Conservation (phyloP, 2,113 vertebrate species). For the Gobiocypris rarus region DNA sequence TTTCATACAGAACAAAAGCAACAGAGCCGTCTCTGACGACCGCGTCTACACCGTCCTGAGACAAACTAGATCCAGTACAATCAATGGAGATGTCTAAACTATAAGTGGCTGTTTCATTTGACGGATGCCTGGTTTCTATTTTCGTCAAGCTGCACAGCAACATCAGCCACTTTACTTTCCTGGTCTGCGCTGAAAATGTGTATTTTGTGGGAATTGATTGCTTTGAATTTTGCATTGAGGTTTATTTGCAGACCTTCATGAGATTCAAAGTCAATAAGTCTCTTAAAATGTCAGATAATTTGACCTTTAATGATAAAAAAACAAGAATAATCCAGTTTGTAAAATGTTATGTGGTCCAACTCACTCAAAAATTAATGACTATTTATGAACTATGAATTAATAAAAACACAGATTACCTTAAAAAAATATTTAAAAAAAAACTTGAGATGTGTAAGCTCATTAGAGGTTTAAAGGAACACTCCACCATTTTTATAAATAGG, state of each 20-base stretch:
- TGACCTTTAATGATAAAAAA: neutral
- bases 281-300: neutral
- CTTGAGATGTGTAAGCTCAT: too few relatives aligned
- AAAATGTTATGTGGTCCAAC: neutral
- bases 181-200: neutral
- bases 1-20: conserved; percentile 6
- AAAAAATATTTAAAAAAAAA: too few relatives aligned
- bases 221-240: neutral
- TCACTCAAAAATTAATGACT: neutral
- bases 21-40: neutral
- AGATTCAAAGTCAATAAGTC: neutral
- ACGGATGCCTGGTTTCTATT: neutral
- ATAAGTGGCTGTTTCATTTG: neutral
- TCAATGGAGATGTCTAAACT: neutral
- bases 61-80: neutral
- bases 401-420: neutral
- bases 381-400: neutral
- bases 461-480: too few relatives aligned
- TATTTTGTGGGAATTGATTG: neutral
- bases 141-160: neutral
- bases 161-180: neutral
- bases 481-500: too few relatives aligned
- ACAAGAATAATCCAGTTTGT: neutral
- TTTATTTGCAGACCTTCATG: neutral
- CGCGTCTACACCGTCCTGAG: neutral